A percentile compares a stretch with the other conserved stretches of the same genome.
phyloP scores from a whole-genome alignment of 2,113 vertebrate genomes.

The Quiscalus mexicanus region DNA sequence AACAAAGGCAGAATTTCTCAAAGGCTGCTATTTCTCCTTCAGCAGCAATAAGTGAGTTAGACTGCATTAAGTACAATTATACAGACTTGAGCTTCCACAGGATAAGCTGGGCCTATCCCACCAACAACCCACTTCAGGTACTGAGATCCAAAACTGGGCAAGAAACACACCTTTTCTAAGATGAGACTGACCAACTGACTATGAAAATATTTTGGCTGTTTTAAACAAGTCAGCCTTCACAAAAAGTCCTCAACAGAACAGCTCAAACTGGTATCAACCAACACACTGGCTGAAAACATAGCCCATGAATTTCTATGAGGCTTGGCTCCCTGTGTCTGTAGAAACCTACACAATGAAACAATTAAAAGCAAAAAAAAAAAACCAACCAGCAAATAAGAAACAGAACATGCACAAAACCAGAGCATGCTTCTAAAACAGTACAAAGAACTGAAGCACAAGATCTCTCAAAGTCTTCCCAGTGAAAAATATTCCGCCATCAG shows the following conservation, averaged over 20 bases:
- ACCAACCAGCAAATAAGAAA: not conserved
- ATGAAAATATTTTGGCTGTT: not conserved
- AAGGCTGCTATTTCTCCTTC: not conserved
- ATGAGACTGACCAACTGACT: not conserved
- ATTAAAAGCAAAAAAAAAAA: not conserved
- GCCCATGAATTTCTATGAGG: not conserved
- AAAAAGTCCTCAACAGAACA: not conserved
- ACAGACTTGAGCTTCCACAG: fast-evolving
- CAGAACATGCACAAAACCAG: not conserved
- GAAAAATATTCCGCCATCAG: not conserved
- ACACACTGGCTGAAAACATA: not conserved
- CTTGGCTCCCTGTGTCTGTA: not conserved
- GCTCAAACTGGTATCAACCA: not conserved
- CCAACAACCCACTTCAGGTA: not conserved
- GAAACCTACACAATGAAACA: not conserved
- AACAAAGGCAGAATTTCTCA: not conserved
- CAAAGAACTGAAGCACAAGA: not conserved
- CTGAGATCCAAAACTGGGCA: not conserved
- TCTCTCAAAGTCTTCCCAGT: not conserved
- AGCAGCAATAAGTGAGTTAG: not conserved
- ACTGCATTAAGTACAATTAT: fast-evolving
- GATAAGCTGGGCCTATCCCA: not conserved
- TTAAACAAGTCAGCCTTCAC: not conserved
- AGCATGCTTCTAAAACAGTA: not conserved
- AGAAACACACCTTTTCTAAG: not conserved